phyloP scores from a whole-genome alignment of 2,888 invertebrate genomes.

The Colostygia pectinataria region DNA sequence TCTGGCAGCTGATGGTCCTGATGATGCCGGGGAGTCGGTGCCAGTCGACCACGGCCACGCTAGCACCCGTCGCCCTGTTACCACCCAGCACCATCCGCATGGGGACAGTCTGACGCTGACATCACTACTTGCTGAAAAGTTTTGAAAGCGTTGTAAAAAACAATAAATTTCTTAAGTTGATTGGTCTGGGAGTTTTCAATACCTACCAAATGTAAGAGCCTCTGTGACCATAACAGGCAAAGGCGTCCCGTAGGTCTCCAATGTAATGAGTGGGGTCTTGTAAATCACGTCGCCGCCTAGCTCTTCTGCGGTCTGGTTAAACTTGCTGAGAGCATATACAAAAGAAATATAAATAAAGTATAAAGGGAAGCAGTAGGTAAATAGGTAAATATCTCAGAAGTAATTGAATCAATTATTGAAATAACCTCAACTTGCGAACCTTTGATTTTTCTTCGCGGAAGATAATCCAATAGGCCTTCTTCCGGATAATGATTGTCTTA shows the following conservation, averaged over 20 bases:
- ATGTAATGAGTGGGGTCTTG: conserved; percentile 87
- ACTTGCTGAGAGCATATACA: conserved; percentile 51
- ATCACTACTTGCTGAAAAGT: conserved; percentile 70
- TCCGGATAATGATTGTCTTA: conserved; percentile 65
- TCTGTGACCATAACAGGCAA: conserved; percentile 95
- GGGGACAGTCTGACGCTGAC: conserved; percentile 85
- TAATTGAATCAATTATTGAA: no score
- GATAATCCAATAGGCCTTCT: conserved; percentile 60
- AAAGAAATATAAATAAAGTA: neutral
- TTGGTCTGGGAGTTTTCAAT: neutral
- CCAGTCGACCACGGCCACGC: conserved; percentile 90
- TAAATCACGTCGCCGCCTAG: conserved; percentile 87
- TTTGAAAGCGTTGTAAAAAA: no score
- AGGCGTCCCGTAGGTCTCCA: conserved; percentile 91
- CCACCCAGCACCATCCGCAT: conserved; percentile 92
- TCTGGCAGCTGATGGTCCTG: conserved; percentile 83
- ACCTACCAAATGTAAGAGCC: conserved; percentile 90
- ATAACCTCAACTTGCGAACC: conserved; percentile 42
- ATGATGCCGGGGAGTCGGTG: conserved; percentile 43
- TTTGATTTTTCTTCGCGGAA: conserved; percentile 65
- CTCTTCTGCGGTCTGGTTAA: conserved; percentile 51
- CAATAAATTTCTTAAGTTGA: no score
- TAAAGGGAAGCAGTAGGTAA: no score
- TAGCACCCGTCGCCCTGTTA: conserved; percentile 91
- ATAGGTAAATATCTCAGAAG: no score